phyloP scores from a whole-genome alignment of 2,113 vertebrate genomes.

The Erinaceus europaeus region DNA sequence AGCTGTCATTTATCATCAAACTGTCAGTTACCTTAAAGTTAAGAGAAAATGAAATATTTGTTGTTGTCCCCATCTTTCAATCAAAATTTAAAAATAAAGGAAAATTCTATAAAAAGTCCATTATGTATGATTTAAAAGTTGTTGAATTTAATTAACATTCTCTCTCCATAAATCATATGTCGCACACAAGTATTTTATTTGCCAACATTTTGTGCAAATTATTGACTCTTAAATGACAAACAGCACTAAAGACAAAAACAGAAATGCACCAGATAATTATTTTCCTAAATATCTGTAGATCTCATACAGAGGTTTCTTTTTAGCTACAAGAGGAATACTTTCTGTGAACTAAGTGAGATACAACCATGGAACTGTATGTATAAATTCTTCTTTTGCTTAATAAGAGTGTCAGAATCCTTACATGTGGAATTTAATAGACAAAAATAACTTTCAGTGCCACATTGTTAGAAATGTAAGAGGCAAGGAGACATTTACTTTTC shows the following conservation, averaged over 20 bases:
- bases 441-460: not conserved
- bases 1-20: conserved; percentile 20
- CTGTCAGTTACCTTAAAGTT: not conserved
- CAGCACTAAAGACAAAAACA: not conserved
- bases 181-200: not conserved
- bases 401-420: not conserved
- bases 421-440: not conserved
- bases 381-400: not conserved
- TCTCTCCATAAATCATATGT: not conserved
- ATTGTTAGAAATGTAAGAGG: not conserved
- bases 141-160: not conserved
- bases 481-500: not conserved
- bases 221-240: not conserved
- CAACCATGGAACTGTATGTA: not conserved
- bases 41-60: conserved; percentile 28
- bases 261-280: not conserved
- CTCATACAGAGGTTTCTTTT: not conserved
- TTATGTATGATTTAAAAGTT: not conserved
- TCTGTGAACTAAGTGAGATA: not conserved
- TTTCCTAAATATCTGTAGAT: not conserved
- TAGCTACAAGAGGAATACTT: not conserved
- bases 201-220: not conserved
- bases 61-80: not conserved
- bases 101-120: not conserved
- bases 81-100: conserved; percentile 37